Evolutionary conservation across 2,888 invertebrate species (phyloP).

Genomic region (Ecliptopera silaceata): DNA sequence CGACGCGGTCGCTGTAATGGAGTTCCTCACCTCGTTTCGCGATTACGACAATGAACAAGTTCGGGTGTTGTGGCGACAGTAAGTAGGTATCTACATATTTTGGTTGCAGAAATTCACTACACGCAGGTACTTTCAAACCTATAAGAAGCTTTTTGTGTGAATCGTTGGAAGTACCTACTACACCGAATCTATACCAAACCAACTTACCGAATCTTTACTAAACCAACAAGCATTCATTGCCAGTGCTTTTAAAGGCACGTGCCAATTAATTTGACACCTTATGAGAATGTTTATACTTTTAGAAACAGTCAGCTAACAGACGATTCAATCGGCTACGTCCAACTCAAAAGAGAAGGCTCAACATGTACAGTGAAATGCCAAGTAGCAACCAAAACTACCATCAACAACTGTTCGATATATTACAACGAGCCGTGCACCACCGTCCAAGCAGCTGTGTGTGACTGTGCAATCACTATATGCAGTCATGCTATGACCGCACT

Average conservation of each 20-base stretch:
- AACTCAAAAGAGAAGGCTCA: background rate
- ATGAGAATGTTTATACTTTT: background rate
- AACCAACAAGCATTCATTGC: no score
- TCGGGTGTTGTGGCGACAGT: background rate
- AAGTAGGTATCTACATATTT: background rate
- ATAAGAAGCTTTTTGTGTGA: no score
- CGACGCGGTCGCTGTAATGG: background rate
- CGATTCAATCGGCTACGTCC: constrained; percentile 3
- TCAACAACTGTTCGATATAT: background rate
- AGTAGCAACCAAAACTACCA: background rate
- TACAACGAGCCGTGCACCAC: background rate
- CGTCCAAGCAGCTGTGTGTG: background rate
- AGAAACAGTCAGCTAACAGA: background rate
- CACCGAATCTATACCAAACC: no score
- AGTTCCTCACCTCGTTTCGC: background rate
- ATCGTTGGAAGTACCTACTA: no score
- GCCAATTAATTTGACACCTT: no score
- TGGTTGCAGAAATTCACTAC: no score
- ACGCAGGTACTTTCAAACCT: no score
- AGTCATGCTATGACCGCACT: background rate
- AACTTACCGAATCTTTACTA: no score
- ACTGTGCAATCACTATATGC: background rate
- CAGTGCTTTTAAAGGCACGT: no score
- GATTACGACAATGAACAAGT: background rate
- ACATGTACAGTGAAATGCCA: background rate